phyloP scores from a whole-genome alignment of 2,888 invertebrate species.

The Aelia acuminata region DNA sequence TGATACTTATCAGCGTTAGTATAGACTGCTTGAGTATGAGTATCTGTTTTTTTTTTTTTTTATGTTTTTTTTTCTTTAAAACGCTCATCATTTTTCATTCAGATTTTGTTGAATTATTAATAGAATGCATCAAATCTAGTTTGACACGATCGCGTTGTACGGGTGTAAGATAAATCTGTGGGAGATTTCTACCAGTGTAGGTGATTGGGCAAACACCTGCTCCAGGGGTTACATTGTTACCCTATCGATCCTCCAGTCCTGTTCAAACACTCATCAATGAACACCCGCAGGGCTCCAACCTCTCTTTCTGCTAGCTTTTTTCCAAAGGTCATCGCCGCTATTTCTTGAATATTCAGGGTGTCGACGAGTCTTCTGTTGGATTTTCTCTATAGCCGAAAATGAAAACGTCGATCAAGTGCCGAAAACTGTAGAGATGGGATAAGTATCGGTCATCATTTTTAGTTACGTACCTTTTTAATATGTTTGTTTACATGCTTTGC shows the following conservation, averaged over 20 bases:
- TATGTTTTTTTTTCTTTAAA: too few relatives aligned
- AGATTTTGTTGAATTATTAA: too few relatives aligned
- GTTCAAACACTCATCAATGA: conserved; percentile 46
- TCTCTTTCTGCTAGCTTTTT: not conserved
- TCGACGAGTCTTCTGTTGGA: not conserved
- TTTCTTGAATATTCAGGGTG: not conserved
- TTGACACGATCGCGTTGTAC: not conserved
- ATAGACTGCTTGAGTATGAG: too few relatives aligned
- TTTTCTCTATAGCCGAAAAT: not conserved
- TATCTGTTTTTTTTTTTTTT: too few relatives aligned
- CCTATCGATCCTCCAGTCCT: not conserved
- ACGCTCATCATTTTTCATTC: too few relatives aligned
- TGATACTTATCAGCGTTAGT: too few relatives aligned
- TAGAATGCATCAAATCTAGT: not conserved
- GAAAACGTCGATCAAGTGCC: too few relatives aligned
- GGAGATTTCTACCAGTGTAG: not conserved
- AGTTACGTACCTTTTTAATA: too few relatives aligned
- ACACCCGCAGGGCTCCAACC: not conserved
- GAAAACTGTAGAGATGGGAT: too few relatives aligned
- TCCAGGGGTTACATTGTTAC: conserved; percentile 34
- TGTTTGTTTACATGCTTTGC: too few relatives aligned
- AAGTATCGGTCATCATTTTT: too few relatives aligned
- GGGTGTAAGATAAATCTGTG: not conserved
- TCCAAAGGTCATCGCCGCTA: not conserved
- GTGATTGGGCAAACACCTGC: conserved; percentile 34